Evolutionary conservation across 2,888 invertebrate genomes (phyloP).

Genomic region (Thecophora atra): DNA sequence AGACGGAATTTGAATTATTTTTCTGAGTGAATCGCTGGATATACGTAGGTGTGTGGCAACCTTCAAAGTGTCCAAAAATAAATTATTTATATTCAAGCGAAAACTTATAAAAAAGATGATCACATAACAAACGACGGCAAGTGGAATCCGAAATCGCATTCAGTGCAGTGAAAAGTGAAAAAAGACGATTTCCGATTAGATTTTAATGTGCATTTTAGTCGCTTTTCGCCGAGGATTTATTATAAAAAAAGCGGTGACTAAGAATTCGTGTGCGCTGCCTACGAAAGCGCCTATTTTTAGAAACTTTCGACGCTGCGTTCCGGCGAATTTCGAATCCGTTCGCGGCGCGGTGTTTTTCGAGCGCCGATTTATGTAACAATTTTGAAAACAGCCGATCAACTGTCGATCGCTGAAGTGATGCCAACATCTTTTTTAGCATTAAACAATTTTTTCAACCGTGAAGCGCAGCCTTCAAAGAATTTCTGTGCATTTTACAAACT

Average conservation of each 20-base stretch:
- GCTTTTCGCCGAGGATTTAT: background rate
- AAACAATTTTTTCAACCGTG: too few relatives aligned
- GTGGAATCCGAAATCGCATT: constrained; percentile 2
- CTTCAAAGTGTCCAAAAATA: constrained; percentile 21
- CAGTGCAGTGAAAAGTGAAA: constrained; percentile 18
- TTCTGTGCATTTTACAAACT: background rate
- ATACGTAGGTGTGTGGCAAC: background rate
- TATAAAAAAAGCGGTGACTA: constrained; percentile 2
- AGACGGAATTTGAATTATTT: too few relatives aligned
- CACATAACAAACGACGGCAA: too few relatives aligned
- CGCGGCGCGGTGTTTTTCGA: background rate
- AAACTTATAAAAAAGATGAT: too few relatives aligned
- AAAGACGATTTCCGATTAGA: too few relatives aligned
- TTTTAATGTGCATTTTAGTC: background rate
- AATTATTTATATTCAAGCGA: too few relatives aligned
- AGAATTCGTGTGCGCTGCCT: constrained; percentile 40
- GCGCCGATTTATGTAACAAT: constrained; percentile 6
- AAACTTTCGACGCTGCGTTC: constrained; percentile 28
- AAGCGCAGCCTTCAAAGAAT: too few relatives aligned
- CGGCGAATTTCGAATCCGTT: constrained; percentile 39
- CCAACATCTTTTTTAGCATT: background rate
- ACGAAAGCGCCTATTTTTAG: constrained; percentile 44
- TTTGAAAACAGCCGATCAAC: background rate
- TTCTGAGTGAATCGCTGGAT: background rate
- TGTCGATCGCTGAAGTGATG: constrained; percentile 15